These are phyloP conservation scores for Adelges cooleyi DNA, from an alignment of 1,140 invertebrate genomes.

Conservation along the genomic window DNA sequence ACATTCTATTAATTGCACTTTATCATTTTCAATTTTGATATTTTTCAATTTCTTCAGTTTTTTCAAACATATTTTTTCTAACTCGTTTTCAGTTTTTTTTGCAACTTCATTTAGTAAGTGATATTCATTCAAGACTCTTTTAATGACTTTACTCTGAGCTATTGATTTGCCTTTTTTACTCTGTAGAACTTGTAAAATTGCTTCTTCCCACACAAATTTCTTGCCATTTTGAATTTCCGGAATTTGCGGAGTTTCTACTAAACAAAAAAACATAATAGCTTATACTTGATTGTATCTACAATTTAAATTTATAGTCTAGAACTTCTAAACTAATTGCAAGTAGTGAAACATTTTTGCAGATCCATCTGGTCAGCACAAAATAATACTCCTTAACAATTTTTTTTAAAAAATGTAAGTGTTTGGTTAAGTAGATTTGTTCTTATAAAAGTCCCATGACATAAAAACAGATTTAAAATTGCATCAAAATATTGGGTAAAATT, in stretches of 20 bases:
- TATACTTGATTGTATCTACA: no score
- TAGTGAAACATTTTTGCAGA: no score
- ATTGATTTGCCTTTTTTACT: slow-evolving; percentile 1
- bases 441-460: no score
- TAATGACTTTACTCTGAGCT: neutral
- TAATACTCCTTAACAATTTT: no score
- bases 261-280: neutral
- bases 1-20: slow-evolving; percentile 8
- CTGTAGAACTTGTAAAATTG: slow-evolving; percentile 1
- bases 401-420: no score
- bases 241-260: neutral
- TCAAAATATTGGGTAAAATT: no score
- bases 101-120: slow-evolving; percentile 1
- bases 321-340: no score
- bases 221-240: neutral
- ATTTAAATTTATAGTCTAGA: no score
- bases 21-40: slow-evolving; percentile 11
- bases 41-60: slow-evolving; percentile 11
- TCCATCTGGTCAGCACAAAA: no score
- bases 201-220: slow-evolving; percentile 20
- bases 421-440: no score
- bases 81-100: neutral
- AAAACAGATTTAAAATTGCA: no score
- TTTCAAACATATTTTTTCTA: slow-evolving; percentile 18
- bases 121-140: slow-evolving; percentile 18